These are phyloP conservation scores for Altica lythri DNA, from an alignment of 2,888 invertebrate genomes.

Conservation along the genomic window DNA sequence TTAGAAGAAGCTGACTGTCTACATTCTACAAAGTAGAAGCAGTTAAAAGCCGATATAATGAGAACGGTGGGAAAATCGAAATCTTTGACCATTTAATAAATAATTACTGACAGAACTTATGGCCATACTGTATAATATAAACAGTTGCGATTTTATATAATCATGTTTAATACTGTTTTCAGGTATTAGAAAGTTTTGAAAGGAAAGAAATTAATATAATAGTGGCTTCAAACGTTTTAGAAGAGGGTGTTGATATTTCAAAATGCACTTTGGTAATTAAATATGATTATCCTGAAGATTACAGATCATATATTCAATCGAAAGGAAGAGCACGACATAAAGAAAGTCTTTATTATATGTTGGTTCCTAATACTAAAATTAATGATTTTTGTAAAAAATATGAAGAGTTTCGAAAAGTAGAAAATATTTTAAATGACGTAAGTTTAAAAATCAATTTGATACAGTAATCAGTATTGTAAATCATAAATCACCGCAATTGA, in stretches of 20 bases:
- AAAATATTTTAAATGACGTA: constrained; percentile 61
- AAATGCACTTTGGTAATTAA: constrained; percentile 80
- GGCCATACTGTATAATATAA: too few relatives aligned
- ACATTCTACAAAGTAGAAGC: too few relatives aligned
- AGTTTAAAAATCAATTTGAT: too few relatives aligned
- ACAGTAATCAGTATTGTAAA: too few relatives aligned
- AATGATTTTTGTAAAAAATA: constrained; percentile 54
- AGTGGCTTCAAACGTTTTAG: constrained; percentile 79
- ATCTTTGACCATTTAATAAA: too few relatives aligned
- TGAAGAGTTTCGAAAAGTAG: constrained; percentile 54
- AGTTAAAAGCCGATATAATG: too few relatives aligned
- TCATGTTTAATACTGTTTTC: too few relatives aligned
- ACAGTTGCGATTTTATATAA: too few relatives aligned
- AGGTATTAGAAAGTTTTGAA: constrained; percentile 63
- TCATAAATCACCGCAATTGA: too few relatives aligned
- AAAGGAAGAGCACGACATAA: constrained; percentile 83
- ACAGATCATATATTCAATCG: constrained; percentile 84
- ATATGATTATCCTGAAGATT: constrained; percentile 72
- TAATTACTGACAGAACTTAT: too few relatives aligned
- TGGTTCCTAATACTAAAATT: constrained; percentile 56
- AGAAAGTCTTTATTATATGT: constrained; percentile 65
- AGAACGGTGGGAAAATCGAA: too few relatives aligned
- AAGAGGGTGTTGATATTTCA: constrained; percentile 88
- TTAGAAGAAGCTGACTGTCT: too few relatives aligned
- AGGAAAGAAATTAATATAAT: constrained; percentile 67